Conservation (phyloP, 2,888 invertebrate species). For the Stomorhina lunata region DNA sequence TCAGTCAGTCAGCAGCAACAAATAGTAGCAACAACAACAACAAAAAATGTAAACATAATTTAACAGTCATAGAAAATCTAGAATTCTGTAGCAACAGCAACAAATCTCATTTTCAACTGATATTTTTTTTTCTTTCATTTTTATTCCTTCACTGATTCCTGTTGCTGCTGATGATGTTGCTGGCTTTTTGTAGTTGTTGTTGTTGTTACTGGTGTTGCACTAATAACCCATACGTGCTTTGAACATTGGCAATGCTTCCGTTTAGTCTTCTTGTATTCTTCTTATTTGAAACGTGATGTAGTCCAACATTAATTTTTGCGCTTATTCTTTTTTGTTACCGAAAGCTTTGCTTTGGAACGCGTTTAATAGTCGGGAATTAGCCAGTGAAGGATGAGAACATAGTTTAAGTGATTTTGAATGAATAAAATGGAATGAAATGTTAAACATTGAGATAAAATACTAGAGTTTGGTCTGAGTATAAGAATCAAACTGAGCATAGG, state of each 20-base stretch:
- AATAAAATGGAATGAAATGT: too few species aligned
- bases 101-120: constrained; percentile 2
- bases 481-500: too few species aligned
- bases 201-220: constrained; percentile 29
- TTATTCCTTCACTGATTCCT: neutral
- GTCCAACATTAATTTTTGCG: constrained; percentile 43
- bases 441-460: too few species aligned
- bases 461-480: too few species aligned
- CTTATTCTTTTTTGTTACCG: neutral
- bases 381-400: neutral
- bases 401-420: too few species aligned
- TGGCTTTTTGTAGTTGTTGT: neutral
- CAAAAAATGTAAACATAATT: neutral
- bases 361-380: constrained; percentile 7
- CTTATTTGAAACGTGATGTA: constrained; percentile 59
- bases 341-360: constrained; percentile 4
- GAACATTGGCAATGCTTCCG: constrained; percentile 61
- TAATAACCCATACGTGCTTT: constrained; percentile 64
- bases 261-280: constrained; percentile 44
- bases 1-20: neutral
- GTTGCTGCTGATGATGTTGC: neutral
- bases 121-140: neutral
- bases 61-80: neutral
- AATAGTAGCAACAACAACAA: neutral
- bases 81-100: neutral